Percentiles rank a stretch among this genome's conserved stretches.
Evolutionary conservation across 2,888 invertebrate species (phyloP).

Genomic region (Tenthredo livida): DNA sequence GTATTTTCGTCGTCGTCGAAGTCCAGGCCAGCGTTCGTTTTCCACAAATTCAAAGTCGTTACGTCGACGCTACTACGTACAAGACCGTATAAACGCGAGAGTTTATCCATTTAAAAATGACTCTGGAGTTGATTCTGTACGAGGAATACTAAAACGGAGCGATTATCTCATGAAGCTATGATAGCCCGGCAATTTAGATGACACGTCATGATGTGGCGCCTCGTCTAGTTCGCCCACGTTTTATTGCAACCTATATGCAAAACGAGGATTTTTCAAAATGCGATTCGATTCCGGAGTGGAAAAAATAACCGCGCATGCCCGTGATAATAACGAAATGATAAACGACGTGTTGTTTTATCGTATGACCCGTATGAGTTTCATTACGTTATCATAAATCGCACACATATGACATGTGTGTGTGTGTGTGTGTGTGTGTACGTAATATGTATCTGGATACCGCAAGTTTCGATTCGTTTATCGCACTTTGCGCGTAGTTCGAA

Average conservation of each 20-base stretch:
- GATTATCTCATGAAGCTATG: slow-evolving; percentile 34
- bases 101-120: background rate
- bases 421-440: too few relatives aligned
- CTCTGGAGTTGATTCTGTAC: background rate
- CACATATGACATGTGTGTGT: background rate
- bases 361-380: background rate
- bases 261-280: too few relatives aligned
- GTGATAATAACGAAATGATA: background rate
- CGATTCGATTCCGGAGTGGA: too few relatives aligned
- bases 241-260: background rate
- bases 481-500: slow-evolving; percentile 8
- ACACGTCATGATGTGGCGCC: background rate
- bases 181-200: slow-evolving; percentile 11
- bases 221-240: background rate
- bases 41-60: too few relatives aligned
- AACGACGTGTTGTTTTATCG: background rate
- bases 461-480: slow-evolving; percentile 12
- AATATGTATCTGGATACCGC: background rate
- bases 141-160: background rate
- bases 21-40: too few relatives aligned
- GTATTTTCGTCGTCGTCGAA: too few relatives aligned
- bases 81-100: background rate
- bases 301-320: too few relatives aligned
- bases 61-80: too few relatives aligned
- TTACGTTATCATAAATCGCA: slow-evolving; percentile 15